Evolutionary conservation across 2,888 invertebrate genomes (phyloP), one percentile per base, ranked within the genome.

Genomic region (Epistrophe grossulariae): DNA sequence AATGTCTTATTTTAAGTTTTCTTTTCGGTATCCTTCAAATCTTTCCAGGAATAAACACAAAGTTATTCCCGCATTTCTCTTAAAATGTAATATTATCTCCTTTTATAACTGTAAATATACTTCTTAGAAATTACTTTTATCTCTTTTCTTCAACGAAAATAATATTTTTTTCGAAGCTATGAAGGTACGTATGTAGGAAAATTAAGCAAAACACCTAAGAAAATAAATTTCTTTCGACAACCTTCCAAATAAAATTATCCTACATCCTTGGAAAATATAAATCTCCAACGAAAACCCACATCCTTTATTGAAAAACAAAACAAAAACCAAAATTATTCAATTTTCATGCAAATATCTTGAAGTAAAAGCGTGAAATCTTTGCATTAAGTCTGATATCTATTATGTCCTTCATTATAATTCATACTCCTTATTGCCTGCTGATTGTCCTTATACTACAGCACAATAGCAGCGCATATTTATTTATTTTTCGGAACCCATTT

Each of bases 381-480:
- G 38, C 57, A 48, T 66, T 31, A 45, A 79, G 48, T 31, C 38
- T 13, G 28, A 72, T 66, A 66, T 52, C 64, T 60, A 52, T 52
- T 68, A 50, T n/a, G 31, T 43, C 45, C 35, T 45, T 50, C 45
- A 77, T 79, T 79, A 24, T 72, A 64, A 79, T 55, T 72, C 71
- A 72, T 64, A 64, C 48, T 72, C 71, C 59, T 50, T 70, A 70
- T 70, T 70, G 70, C 19, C 45, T 43, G 35, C 52, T 70, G 74
- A 62, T 80, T 60, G 24, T 62, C 31, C 50, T 78, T 38, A n/a
- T n/a, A 38, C 28, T 50, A 28, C 43, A 15, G 7, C 43, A 24
- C 52, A 73, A 74, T 10, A 55, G 50, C 52, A 45, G 50, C 43
- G 52, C 6, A 70, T 77, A 70, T 81, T 77, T 78, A 82, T 85